Evolutionary conservation across 2,797 vertebrate genomes (phyloP).

Genomic region (Gymnothorax reevesii): DNA sequence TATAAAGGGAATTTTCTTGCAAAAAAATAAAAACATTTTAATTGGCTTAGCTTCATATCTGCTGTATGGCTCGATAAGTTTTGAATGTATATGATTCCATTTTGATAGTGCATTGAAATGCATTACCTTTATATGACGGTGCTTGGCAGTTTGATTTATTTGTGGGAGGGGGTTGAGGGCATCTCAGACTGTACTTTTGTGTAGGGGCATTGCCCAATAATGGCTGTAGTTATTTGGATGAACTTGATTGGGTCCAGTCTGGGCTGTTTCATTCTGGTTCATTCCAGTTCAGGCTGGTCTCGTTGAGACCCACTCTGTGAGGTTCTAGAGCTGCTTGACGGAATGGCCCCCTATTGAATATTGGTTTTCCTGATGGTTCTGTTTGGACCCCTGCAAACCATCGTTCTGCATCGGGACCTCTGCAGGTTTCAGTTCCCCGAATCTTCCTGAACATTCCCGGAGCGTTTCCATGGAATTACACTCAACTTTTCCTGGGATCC

Average conservation of each 20-base stretch:
- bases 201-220: background rate
- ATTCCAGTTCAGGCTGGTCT: background rate
- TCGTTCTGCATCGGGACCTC: background rate
- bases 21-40: background rate
- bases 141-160: background rate
- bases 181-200: background rate
- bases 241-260: background rate
- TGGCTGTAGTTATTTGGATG: background rate
- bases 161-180: background rate
- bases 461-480: background rate
- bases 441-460: background rate
- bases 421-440: background rate
- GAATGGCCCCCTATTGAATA: background rate
- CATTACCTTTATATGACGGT: background rate
- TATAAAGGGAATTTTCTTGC: background rate
- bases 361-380: background rate
- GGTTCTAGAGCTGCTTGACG: background rate
- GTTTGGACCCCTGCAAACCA: background rate
- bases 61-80: background rate
- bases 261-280: background rate
- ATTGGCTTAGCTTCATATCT: background rate
- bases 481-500: too few species aligned
- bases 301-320: background rate
- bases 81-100: background rate
- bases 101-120: background rate